Base-by-base conservation (phyloP, 2,888 invertebrate species). In the Lycocerus yunnanus region DNA sequence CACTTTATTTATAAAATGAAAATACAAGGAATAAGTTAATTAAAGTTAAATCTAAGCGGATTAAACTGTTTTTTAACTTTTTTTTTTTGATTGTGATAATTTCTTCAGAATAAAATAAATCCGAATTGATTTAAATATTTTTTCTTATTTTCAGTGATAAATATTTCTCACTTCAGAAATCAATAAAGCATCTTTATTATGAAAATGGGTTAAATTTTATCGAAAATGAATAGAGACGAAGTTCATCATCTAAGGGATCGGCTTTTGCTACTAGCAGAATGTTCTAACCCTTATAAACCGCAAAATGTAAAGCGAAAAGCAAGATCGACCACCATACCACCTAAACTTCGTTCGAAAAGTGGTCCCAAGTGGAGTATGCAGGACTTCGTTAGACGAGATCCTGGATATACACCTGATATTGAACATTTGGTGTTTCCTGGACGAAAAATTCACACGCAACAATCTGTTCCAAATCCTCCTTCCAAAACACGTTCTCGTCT, bases 381-480 rank as follows among this genome's bases (percentile, higher is more conserved):
- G 81, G 87, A 87, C 78, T 87, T 87, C 73, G 87, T 87, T 58
- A 81, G 87, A 20, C 86, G 86, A 84, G 87, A 87, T 85, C 90
- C 90, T 20, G 88, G 90, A 77, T 89, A 88, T 82, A 89, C 88
- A 68, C 87, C 90, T 74, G 90, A 90, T 83, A 90, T 90, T 82
- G 90, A 90, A 81, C 90, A 90, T 81, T 86, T 90, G 78, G 90
- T 90, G 72, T 90, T 90, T 78, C 90, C 89, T 15, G 86, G 87
- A 72, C 85, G 88, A 75, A 88, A 88, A 80, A 87, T 82, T 60
- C 83, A 82, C 78, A 84, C 84, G 18, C 86, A 85, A 80, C 86
- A 88, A 82, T 88, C 88, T 78, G 88, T 88, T 77, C 81, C 82
- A 80, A 16, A 72, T 75, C 68, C 80, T 78, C 73, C 79, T 79